phyloP scores from a whole-genome alignment of 2,888 invertebrate species.

The Ophion obscuratus region DNA sequence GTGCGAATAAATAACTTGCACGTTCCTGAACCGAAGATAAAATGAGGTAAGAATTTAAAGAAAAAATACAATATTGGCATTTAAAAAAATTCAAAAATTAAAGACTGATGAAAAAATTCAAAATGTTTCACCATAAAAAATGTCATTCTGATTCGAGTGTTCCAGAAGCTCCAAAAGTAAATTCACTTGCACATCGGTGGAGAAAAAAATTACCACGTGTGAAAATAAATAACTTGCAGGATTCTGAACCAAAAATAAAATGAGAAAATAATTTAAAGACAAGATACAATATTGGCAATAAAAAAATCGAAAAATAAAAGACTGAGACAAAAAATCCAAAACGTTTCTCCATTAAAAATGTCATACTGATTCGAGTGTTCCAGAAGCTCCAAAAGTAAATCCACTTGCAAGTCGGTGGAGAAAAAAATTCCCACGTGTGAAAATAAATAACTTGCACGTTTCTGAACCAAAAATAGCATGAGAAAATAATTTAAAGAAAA shows the following conservation, averaged over 20 bases:
- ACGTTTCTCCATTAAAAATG: neutral
- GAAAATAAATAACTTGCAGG: neutral
- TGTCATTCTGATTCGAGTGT: neutral
- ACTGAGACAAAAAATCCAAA: neutral
- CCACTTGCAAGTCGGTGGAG: neutral
- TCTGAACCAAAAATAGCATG: neutral
- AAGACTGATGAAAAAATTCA: neutral
- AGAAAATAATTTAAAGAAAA: no score
- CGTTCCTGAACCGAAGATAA: neutral
- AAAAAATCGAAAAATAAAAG: neutral
- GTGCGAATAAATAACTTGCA: neutral
- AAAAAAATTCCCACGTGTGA: neutral
- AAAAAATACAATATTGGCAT: neutral
- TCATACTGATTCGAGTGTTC: neutral
- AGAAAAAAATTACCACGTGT: neutral
- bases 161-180: no score
- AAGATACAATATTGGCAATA: neutral
- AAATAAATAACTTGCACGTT: neutral
- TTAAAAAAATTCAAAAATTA: neutral
- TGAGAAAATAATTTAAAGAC: no score
- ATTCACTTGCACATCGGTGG: neutral
- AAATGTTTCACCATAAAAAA: neutral
- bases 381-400: no score
- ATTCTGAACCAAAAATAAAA: neutral
- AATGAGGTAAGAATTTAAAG: no score